Conservation (phyloP, 2,797 vertebrate genomes). For the Phataginus tetradactyla region DNA sequence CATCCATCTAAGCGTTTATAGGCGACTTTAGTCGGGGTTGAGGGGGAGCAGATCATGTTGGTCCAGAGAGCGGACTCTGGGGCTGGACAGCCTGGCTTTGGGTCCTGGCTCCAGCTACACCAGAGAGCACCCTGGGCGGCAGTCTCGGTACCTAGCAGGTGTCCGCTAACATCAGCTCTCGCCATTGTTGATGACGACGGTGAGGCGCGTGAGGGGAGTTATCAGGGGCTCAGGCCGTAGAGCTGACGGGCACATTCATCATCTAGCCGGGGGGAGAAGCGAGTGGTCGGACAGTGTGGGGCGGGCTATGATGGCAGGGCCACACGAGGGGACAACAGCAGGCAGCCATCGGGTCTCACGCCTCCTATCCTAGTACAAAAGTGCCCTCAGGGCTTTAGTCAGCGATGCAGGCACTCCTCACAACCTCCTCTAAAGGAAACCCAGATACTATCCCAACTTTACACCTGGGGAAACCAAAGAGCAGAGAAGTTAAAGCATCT, state of each 20-base stretch:
- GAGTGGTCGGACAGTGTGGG: neutral
- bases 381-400: neutral
- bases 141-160: neutral
- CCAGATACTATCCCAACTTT: neutral
- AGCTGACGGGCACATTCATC: neutral
- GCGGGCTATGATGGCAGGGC: neutral
- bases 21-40: neutral
- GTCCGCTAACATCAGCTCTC: neutral
- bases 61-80: neutral
- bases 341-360: neutral
- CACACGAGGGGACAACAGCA: neutral
- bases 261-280: neutral
- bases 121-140: neutral
- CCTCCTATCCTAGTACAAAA: neutral
- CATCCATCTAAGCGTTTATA: neutral
- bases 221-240: neutral
- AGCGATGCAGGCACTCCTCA: neutral
- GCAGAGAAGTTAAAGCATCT: neutral
- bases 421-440: neutral
- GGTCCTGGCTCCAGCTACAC: constrained; percentile 5
- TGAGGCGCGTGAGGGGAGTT: neutral
- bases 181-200: neutral
- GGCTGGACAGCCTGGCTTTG: neutral
- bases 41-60: neutral
- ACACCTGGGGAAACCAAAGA: neutral